Base-by-base conservation (phyloP, 2,888 invertebrate genomes). In the Phortica okadai region DNA sequence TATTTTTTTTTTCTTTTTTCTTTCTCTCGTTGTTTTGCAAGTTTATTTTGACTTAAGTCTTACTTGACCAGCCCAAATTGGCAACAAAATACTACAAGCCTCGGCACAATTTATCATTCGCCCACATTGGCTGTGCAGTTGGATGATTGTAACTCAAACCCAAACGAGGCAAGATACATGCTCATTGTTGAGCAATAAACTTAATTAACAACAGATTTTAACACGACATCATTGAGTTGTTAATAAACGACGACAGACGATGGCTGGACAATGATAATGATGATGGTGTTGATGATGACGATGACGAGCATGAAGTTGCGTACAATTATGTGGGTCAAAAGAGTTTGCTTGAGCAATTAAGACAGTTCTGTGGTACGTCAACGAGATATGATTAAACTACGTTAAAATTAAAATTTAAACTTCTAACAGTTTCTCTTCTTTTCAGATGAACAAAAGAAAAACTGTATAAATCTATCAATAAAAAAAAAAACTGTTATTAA, bases 131-230 rank as follows among this genome's bases (percentile, higher is more conserved):
- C 50, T 8, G 50, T 33, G 33, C 33, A 33, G 1, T 33, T 33
- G 33, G 33, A 1, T 5, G 33, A 33, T 5, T 5, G 33, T 33
- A 2, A 33, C 3, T 33, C 33, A 33, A 33, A 1, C 33, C 33
- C 2, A 14, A 3, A 0, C 1, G 50, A 50, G 50, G 5, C 50
- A 62, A 25, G 25, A 25, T 21, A 62, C 62, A 62, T 25, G 21
- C 25, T 62, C 8, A 25, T 62, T 25, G 56, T 56, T 6, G 16
- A n/a, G 16, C 16, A 56, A 56, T 56, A 56, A 62, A 62, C 62
- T 62, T 10, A 62, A 62, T 62, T 62, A 62, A 62, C 25, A 62
- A 62, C 16, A 16, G 25, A 25, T 62, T 62, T 62, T 62, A 62
- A 25, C 33, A 25, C 21, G 62, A n/a, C 25, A 25, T 25, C 62